Conservation (phyloP, 2,888 invertebrate genomes). For the Lithosia quadra region DNA sequence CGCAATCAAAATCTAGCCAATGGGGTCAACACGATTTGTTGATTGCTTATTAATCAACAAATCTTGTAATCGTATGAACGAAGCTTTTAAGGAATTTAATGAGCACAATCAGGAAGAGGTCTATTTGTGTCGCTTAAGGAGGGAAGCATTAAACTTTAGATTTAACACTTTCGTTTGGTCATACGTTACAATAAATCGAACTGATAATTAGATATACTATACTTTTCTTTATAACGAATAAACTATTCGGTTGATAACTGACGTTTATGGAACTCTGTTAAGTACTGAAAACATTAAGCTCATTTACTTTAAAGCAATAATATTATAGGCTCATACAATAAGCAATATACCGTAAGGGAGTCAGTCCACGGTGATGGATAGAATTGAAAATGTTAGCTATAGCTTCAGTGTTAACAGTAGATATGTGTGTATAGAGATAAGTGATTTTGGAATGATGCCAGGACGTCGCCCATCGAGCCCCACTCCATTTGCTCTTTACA, state of each 20-base stretch:
- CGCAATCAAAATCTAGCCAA: too few relatives aligned
- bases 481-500: slow-evolving; percentile 85
- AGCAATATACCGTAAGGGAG: slow-evolving; percentile 33
- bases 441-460: slow-evolving; percentile 85
- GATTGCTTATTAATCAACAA: too few relatives aligned
- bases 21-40: too few relatives aligned
- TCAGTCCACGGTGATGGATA: slow-evolving; percentile 53
- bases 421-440: slow-evolving; percentile 73
- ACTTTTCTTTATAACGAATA: slow-evolving; percentile 18
- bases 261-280: slow-evolving; percentile 14
- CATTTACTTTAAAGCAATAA: slow-evolving; percentile 17
- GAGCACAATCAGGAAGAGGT: background rate
- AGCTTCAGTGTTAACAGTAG: slow-evolving; percentile 63
- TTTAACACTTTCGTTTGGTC: background rate
- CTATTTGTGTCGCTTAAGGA: background rate
- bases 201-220: background rate
- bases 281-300: slow-evolving; percentile 6
- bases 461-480: slow-evolving; percentile 77
- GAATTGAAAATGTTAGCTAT: slow-evolving; percentile 54
- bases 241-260: slow-evolving; percentile 21
- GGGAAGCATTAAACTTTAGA: background rate
- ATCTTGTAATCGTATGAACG: too few relatives aligned
- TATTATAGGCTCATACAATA: slow-evolving; percentile 26
- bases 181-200: background rate
- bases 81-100: background rate